A percentile compares a stretch with the other conserved stretches of the same genome.
Evolutionary conservation across 2,113 vertebrate species (phyloP).

Genomic region (Heterotilapia buettikoferi): DNA sequence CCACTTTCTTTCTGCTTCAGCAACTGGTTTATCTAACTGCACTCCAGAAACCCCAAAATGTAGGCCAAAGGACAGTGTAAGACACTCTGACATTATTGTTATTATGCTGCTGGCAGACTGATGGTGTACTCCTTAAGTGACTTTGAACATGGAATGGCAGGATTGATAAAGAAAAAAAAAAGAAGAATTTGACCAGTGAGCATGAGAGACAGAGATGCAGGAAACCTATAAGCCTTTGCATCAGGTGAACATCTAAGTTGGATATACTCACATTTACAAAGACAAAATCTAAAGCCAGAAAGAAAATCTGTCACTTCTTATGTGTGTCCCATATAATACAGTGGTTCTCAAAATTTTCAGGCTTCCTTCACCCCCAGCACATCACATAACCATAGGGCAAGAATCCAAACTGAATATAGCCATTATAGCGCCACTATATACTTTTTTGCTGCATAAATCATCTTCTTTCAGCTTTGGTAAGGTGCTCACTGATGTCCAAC

Average conservation of each 20-base stretch:
- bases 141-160: rapidly evolving
- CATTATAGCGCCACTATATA: not conserved
- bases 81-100: not conserved
- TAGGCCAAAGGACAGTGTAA: not conserved
- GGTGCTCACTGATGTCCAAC: not conserved
- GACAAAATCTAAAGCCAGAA: not conserved
- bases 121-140: not conserved
- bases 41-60: not conserved
- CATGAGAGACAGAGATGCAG: not conserved
- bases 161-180: not conserved
- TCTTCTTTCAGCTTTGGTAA: not conserved
- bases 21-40: not conserved
- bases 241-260: not conserved
- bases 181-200: not conserved
- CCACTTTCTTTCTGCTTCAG: not conserved
- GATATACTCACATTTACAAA: not conserved
- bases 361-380: not conserved
- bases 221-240: not conserved
- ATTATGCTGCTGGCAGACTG: not conserved
- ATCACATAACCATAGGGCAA: not conserved
- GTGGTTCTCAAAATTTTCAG: rapidly evolving
- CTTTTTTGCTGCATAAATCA: rapidly evolving
- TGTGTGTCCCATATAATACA: not conserved
- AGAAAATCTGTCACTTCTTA: not conserved
- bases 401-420: not conserved